Conservation (phyloP, 1,140 invertebrate species). For the Augochlora pura region DNA sequence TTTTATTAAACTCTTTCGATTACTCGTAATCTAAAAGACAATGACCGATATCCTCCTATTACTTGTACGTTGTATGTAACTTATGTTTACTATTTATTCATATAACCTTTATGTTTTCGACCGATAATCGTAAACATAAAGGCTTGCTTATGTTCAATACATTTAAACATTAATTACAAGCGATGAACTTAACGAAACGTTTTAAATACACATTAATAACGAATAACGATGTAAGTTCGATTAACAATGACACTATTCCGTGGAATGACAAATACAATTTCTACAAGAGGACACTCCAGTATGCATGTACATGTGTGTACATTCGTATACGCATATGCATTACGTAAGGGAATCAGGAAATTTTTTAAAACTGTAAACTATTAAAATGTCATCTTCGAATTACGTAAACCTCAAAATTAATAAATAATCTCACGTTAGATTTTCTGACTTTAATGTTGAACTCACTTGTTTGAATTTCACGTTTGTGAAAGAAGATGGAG, state of each 20-base stretch:
- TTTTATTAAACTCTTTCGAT: background rate
- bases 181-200: background rate
- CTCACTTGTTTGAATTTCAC: no score
- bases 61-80: no score
- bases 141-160: background rate
- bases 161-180: background rate
- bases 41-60: background rate
- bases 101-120: background rate
- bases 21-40: background rate
- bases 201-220: background rate
- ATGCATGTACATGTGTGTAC: conserved; percentile 36
- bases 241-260: no score
- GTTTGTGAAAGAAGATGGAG: no score
- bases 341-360: conserved; percentile 42
- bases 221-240: background rate
- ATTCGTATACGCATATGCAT: background rate
- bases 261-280: no score
- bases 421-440: no score
- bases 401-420: no score
- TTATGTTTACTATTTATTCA: background rate
- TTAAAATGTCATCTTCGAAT: no score
- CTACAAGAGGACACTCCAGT: no score
- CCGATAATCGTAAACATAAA: background rate
- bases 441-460: no score
- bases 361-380: no score